These are phyloP conservation scores for Isurus oxyrinchus DNA, from an alignment of 2,113 vertebrate genomes.

Conservation along the genomic window DNA sequence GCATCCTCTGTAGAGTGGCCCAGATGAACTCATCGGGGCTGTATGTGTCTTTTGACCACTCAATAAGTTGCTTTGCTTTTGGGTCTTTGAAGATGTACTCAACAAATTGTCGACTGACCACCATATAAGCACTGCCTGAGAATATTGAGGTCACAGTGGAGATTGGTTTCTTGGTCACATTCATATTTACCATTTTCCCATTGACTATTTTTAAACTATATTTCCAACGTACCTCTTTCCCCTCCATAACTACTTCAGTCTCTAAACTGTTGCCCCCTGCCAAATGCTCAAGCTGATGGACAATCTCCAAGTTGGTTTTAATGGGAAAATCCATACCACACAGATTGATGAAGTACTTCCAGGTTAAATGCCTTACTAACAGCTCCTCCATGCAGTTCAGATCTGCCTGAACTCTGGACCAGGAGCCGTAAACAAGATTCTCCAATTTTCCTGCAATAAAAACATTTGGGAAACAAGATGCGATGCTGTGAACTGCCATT, in stretches of 20 bases:
- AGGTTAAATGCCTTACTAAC: neutral
- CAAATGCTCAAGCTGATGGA: neutral
- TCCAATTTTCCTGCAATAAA: neutral
- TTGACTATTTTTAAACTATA: neutral
- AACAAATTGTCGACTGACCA: constrained; percentile 23
- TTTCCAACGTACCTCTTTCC: constrained; percentile 12
- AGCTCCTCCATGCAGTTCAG: constrained; percentile 37
- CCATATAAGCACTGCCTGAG: constrained; percentile 27
- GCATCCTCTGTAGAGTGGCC: constrained; percentile 33
- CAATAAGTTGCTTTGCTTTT: neutral
- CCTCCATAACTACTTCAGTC: neutral
- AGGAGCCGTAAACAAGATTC: constrained; percentile 16
- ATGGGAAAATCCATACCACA: constrained; percentile 37
- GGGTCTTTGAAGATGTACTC: constrained; percentile 30
- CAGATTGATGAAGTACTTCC: constrained; percentile 36
- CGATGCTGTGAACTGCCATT: neutral
- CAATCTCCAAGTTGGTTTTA: constrained; percentile 37
- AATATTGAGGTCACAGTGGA: neutral
- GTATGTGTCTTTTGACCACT: constrained; percentile 33
- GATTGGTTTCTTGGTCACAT: neutral
- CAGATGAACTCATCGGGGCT: constrained; percentile 38
- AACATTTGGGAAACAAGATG: constrained; percentile 31
- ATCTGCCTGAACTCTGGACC: constrained; percentile 20
- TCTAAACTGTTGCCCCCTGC: neutral
- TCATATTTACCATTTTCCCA: neutral